Conservation (phyloP, 2,888 invertebrate genomes). For the Caenorhabditis sp. region DNA sequence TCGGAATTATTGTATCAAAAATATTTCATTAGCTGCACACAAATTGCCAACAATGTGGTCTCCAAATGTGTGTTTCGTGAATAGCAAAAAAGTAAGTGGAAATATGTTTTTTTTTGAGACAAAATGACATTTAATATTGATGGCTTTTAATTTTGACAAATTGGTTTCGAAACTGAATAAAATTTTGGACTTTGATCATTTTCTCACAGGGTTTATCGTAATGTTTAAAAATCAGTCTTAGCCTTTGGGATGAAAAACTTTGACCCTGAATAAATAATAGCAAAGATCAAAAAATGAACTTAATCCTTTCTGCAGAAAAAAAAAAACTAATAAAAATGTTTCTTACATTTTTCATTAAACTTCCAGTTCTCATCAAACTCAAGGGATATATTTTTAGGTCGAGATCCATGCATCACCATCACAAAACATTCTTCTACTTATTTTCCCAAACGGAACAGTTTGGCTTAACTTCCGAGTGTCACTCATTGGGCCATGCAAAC, state of each 20-base stretch:
- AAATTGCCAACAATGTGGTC: constrained; percentile 70
- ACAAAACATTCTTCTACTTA: constrained; percentile 67
- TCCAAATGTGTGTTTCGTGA: constrained; percentile 71
- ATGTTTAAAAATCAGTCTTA: too few species aligned
- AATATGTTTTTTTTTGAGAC: neutral
- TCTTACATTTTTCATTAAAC: neutral
- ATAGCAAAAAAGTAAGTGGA: constrained; percentile 67
- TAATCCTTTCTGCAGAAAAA: neutral
- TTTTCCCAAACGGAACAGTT: constrained; percentile 71
- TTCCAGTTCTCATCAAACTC: neutral
- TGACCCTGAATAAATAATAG: too few species aligned
- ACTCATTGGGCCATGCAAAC: constrained; percentile 67
- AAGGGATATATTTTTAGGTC: constrained; percentile 43
- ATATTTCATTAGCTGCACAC: constrained; percentile 68
- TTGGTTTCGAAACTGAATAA: too few species aligned
- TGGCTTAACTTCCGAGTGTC: constrained; percentile 67
- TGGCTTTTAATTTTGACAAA: neutral
- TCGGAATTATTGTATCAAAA: constrained; percentile 65
- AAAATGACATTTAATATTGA: neutral
- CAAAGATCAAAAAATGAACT: too few species aligned
- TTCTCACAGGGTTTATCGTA: too few species aligned
- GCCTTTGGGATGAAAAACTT: too few species aligned
- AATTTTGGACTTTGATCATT: too few species aligned
- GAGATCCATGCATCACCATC: constrained; percentile 70
- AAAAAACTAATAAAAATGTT: neutral